Percentiles rank a stretch among this genome's conserved stretches.
Evolutionary conservation across 2,888 invertebrate genomes (phyloP).

Genomic region (Zaprionus lineosus): DNA sequence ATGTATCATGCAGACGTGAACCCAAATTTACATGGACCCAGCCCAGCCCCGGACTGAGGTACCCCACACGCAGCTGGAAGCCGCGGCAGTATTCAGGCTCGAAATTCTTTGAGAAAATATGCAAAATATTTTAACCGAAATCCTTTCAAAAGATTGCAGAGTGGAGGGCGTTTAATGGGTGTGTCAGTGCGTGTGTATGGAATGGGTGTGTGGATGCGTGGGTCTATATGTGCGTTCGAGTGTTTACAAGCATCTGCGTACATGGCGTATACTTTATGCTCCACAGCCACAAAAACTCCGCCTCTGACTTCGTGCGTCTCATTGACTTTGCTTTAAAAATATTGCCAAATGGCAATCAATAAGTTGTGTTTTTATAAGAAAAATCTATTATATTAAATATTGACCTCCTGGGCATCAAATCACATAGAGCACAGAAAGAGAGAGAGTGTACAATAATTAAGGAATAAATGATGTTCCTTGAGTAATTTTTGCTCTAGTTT

Average conservation of each 20-base stretch:
- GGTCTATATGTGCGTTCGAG: constrained; percentile 21
- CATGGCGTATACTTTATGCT: constrained; percentile 48
- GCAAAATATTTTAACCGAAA: constrained; percentile 71
- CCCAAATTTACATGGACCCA: constrained; percentile 4
- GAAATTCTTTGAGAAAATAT: constrained; percentile 58
- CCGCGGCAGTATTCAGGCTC: constrained; percentile 26
- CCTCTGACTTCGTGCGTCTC: neutral
- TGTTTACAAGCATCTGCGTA: too few relatives aligned
- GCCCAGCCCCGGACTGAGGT: neutral
- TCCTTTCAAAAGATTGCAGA: constrained; percentile 71
- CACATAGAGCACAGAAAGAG: too few relatives aligned
- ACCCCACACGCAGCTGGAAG: too few relatives aligned
- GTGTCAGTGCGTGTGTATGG: constrained; percentile 3
- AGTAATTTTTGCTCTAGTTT: constrained; percentile 8
- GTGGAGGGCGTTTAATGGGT: constrained; percentile 16
- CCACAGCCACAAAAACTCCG: constrained; percentile 35
- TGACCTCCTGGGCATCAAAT: too few relatives aligned
- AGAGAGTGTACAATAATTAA: neutral
- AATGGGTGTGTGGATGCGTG: neutral
- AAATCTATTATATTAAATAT: too few relatives aligned
- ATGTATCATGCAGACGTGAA: constrained; percentile 23
- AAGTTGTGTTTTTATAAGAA: too few relatives aligned
- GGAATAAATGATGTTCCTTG: too few relatives aligned
- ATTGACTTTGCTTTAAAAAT: constrained; percentile 24
- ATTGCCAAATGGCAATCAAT: neutral